These are phyloP conservation scores for Zoanthus solanderi DNA, from an alignment of 92 coral and sea anemone species.

Conservation along the genomic window DNA sequence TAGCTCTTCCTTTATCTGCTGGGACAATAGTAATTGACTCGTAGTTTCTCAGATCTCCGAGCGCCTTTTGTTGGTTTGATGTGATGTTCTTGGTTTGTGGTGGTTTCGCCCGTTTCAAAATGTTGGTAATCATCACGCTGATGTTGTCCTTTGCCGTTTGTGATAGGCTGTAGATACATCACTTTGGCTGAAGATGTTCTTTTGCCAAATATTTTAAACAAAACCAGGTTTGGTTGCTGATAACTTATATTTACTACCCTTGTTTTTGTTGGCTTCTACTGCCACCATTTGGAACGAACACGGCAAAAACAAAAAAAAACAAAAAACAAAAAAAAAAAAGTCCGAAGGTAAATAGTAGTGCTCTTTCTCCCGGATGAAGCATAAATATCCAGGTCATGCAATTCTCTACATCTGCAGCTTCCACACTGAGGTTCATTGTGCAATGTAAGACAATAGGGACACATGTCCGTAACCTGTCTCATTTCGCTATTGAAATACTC, in stretches of 20 bases:
- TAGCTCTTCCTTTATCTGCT: not conserved
- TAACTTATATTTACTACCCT: not conserved
- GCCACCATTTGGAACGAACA: not conserved
- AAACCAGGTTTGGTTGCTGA: not conserved
- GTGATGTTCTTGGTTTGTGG: not conserved
- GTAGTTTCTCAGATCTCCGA: not conserved
- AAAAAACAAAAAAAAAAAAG: too few relatives aligned
- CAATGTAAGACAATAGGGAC: too few relatives aligned
- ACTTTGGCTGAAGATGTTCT: slow-evolving; percentile 10
- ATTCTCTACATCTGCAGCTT: too few relatives aligned
- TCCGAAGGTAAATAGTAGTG: too few relatives aligned
- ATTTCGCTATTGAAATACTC: too few relatives aligned
- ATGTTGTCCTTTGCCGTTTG: not conserved
- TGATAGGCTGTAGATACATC: not conserved
- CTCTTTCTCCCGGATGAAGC: too few relatives aligned
- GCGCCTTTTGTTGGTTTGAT: not conserved
- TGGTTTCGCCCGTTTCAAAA: not conserved
- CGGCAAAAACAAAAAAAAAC: not conserved
- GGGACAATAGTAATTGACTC: not conserved
- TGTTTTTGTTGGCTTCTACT: not conserved
- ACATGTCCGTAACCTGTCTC: too few relatives aligned
- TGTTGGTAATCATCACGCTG: not conserved
- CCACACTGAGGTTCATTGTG: too few relatives aligned
- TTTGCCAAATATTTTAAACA: slow-evolving; percentile 34
- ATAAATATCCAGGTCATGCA: too few relatives aligned